Percentiles rank a stretch among this genome's conserved stretches.
Conservation (phyloP, 2,113 vertebrate genomes). For the Poicephalus meyeri region DNA sequence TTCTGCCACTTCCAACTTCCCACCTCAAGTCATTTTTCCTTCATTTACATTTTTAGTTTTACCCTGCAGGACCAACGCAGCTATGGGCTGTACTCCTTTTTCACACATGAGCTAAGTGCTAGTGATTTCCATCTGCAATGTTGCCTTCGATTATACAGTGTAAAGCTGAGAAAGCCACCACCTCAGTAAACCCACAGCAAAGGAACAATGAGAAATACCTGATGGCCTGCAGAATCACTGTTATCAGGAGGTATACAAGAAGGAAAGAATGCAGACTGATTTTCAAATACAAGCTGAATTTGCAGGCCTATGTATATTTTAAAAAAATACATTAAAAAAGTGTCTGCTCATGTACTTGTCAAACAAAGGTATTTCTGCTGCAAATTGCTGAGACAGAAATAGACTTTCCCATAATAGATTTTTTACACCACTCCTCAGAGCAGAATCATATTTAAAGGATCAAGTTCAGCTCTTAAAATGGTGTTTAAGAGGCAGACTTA, state of each 20-base stretch:
- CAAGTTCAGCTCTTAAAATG: background rate
- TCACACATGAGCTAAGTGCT: conserved; percentile 12
- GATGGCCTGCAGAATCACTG: background rate
- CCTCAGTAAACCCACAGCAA: background rate
- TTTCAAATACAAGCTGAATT: background rate
- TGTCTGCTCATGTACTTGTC: background rate
- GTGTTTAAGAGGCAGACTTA: background rate
- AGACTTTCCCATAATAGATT: background rate
- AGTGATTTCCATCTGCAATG: conserved; percentile 19
- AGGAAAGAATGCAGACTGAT: background rate
- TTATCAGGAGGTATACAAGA: background rate
- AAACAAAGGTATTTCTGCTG: background rate
- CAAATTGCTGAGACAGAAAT: background rate
- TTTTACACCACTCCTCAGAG: background rate
- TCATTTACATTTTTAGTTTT: background rate
- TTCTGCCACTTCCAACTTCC: background rate
- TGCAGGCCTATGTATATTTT: background rate
- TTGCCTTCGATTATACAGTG: background rate
- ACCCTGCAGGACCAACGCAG: background rate
- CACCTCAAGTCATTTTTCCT: background rate
- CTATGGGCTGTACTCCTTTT: background rate
- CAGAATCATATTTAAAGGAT: background rate
- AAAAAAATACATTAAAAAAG: background rate
- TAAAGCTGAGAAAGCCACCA: background rate
- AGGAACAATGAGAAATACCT: background rate